phyloP scores from a whole-genome alignment of 2,888 invertebrate genomes.

The Eupithecia subumbrata region DNA sequence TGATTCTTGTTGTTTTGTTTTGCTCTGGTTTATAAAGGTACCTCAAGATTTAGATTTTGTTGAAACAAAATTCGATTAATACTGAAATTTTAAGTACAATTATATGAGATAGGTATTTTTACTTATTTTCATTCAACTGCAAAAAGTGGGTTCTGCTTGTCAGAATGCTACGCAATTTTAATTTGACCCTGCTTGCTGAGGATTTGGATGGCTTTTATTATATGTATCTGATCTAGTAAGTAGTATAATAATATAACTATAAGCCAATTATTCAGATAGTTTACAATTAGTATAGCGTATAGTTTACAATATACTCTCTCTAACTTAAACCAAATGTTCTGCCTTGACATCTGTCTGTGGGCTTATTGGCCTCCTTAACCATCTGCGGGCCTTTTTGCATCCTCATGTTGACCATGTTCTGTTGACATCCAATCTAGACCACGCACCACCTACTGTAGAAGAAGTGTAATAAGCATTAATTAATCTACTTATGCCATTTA shows the following conservation, averaged over 20 bases:
- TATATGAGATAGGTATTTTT: too few relatives aligned
- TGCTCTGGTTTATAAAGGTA: background rate
- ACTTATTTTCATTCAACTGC: too few relatives aligned
- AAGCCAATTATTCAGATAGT: background rate
- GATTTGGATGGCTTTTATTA: background rate
- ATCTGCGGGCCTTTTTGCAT: background rate
- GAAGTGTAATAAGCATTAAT: too few relatives aligned
- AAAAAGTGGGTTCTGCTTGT: background rate
- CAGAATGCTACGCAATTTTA: background rate
- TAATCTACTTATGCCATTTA: background rate
- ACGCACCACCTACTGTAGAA: background rate
- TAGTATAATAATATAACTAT: background rate
- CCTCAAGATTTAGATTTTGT: background rate
- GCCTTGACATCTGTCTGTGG: background rate
- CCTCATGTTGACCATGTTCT: background rate
- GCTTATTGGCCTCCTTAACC: background rate
- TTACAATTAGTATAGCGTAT: too few relatives aligned
- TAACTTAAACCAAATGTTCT: background rate
- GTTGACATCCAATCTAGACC: background rate
- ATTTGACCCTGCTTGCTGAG: background rate
- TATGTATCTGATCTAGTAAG: background rate
- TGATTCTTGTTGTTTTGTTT: too few relatives aligned
- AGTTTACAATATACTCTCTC: too few relatives aligned
- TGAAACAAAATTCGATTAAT: too few relatives aligned
- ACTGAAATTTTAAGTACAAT: too few relatives aligned